Evolutionary conservation across 2,888 invertebrate species (phyloP).

Genomic region (Cylloceria caligata): DNA sequence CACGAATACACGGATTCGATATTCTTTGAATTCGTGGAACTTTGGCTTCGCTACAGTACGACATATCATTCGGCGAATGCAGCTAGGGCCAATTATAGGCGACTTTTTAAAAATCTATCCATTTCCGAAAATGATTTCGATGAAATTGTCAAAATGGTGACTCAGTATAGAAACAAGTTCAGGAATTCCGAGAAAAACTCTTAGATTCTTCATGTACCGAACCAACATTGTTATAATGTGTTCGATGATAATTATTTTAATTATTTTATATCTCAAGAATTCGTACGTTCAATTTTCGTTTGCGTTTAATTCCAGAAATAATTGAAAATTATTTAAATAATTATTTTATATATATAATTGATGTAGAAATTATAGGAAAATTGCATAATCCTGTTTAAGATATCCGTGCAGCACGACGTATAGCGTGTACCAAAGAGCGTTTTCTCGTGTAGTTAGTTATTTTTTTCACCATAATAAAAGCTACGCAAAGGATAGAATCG

Average conservation of each 20-base stretch:
- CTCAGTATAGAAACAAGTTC: not conserved
- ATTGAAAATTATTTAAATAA: not conserved
- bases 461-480: not conserved
- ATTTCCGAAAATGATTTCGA: not conserved
- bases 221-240: too few relatives aligned
- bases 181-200: not conserved
- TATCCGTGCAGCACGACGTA: not conserved
- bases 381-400: not conserved
- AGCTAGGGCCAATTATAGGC: not conserved
- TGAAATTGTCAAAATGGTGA: not conserved
- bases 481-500: not conserved
- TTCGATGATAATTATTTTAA: not conserved
- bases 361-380: conserved; percentile 15
- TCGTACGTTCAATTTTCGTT: too few relatives aligned
- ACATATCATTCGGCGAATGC: not conserved
- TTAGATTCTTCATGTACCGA: too few relatives aligned
- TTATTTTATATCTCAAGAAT: too few relatives aligned
- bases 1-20: not conserved
- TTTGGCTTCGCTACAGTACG: not conserved
- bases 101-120: not conserved
- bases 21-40: not conserved
- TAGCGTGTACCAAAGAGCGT: not conserved
- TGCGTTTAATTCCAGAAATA: not conserved
- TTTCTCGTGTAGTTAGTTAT: not conserved
- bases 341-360: conserved; percentile 14